These are phyloP conservation scores for Euplexia lucipara DNA, from an alignment of 2,888 invertebrate genomes.

Conservation along the genomic window DNA sequence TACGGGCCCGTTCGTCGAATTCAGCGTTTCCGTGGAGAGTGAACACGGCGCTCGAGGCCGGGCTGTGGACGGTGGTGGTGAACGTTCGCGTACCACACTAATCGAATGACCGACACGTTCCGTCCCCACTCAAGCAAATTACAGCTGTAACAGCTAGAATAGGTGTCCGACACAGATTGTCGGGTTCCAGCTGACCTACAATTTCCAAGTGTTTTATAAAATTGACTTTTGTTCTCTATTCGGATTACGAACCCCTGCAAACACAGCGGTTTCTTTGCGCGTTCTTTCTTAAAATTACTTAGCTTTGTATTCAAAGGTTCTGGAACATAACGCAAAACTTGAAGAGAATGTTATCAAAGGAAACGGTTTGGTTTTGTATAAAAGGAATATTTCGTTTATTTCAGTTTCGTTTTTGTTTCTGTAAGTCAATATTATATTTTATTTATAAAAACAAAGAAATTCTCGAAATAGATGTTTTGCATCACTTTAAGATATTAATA, in stretches of 20 bases:
- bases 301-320: slow-evolving; percentile 59
- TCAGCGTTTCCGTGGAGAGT: slow-evolving; percentile 43
- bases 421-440: slow-evolving; percentile 40
- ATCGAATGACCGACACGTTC: slow-evolving; percentile 69
- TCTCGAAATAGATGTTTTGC: neutral
- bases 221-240: slow-evolving; percentile 59
- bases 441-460: slow-evolving; percentile 34
- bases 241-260: slow-evolving; percentile 40
- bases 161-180: slow-evolving; percentile 70
- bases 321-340: slow-evolving; percentile 50
- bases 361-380: slow-evolving; percentile 51
- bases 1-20: slow-evolving; percentile 33
- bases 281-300: slow-evolving; percentile 56
- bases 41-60: slow-evolving; percentile 22
- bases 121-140: slow-evolving; percentile 72
- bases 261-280: slow-evolving; percentile 52
- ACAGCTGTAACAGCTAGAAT: slow-evolving; percentile 69
- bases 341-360: slow-evolving; percentile 59
- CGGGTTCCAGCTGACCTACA: slow-evolving; percentile 59
- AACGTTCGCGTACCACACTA: slow-evolving; percentile 54
- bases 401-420: slow-evolving; percentile 48
- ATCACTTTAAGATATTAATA: slow-evolving; percentile 5
- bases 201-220: slow-evolving; percentile 53
- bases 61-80: slow-evolving; percentile 12
- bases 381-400: slow-evolving; percentile 56